Conservation (phyloP, 2,888 invertebrate species). For the Sminthurinus aureus region DNA sequence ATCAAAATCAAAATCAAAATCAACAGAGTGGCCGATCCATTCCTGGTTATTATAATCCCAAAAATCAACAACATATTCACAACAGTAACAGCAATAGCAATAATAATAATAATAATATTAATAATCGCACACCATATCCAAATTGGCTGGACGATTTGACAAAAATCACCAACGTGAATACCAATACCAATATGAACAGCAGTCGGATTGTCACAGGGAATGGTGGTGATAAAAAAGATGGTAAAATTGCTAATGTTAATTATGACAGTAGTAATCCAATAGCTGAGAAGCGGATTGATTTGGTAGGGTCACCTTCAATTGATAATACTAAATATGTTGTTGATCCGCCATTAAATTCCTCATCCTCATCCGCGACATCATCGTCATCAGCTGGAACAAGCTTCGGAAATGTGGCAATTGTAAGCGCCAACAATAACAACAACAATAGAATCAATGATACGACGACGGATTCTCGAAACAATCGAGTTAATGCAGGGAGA, state of each 20-base stretch:
- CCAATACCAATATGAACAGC: background rate
- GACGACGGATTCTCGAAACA: background rate
- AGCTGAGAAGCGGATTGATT: conserved; percentile 16
- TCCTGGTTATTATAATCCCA: no score
- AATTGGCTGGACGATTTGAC: background rate
- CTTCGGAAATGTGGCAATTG: background rate
- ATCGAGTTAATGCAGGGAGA: conserved; percentile 14
- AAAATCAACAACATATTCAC: no score
- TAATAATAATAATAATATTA: background rate
- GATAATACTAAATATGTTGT: background rate
- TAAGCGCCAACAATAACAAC: background rate
- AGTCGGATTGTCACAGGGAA: background rate
- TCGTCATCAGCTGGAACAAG: background rate
- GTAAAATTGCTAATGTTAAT: background rate
- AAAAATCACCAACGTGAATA: background rate
- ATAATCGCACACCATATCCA: background rate
- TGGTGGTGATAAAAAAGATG: background rate
- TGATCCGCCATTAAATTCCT: background rate
- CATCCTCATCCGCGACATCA: background rate
- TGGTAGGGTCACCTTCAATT: background rate
- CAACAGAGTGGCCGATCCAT: no score
- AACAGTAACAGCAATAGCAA: no score
- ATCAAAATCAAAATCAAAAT: background rate
- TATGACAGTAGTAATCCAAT: background rate
- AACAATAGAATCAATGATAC: no score